Percentiles rank a stretch among this genome's conserved stretches.
phyloP scores from a whole-genome alignment of 2,797 vertebrate genomes.

The Manis pentadactyla region DNA sequence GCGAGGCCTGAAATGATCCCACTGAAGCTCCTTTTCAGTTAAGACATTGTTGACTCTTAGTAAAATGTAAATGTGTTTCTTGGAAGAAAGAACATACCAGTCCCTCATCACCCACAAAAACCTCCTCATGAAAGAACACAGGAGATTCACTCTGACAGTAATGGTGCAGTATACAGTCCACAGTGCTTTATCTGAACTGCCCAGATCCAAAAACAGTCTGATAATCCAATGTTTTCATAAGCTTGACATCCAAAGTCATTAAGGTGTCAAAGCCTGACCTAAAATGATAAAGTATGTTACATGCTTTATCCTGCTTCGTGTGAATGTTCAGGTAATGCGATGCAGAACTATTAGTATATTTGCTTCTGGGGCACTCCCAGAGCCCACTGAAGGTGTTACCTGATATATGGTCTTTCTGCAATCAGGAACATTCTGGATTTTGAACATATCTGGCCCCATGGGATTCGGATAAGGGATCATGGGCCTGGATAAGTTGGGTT shows the following conservation, averaged over 20 bases:
- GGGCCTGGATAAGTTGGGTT: not conserved
- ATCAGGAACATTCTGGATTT: conserved; percentile 22
- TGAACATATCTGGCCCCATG: not conserved
- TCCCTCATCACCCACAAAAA: not conserved
- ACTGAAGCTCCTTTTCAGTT: not conserved
- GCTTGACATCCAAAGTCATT: conserved; percentile 34
- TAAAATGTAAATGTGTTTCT: not conserved
- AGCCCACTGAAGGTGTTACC: not conserved
- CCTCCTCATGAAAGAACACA: not conserved
- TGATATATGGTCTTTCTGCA: not conserved
- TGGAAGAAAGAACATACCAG: conserved; percentile 43
- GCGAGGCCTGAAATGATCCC: not conserved
- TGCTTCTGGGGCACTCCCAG: not conserved
- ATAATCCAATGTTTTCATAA: conserved; percentile 37
- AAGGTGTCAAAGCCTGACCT: conserved; percentile 15
- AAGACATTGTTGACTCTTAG: conserved; percentile 18
- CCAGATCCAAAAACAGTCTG: not conserved
- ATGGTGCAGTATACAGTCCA: not conserved
- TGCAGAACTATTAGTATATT: not conserved
- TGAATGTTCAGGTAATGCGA: not conserved
- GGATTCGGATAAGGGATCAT: conserved; percentile 13
- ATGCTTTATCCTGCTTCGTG: not conserved
- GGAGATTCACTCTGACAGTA: not conserved
- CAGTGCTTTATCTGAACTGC: not conserved
- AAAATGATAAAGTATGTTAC: not conserved